phyloP scores from a whole-genome alignment of 2,113 vertebrate genomes.

The Oreochromis tanganicae region DNA sequence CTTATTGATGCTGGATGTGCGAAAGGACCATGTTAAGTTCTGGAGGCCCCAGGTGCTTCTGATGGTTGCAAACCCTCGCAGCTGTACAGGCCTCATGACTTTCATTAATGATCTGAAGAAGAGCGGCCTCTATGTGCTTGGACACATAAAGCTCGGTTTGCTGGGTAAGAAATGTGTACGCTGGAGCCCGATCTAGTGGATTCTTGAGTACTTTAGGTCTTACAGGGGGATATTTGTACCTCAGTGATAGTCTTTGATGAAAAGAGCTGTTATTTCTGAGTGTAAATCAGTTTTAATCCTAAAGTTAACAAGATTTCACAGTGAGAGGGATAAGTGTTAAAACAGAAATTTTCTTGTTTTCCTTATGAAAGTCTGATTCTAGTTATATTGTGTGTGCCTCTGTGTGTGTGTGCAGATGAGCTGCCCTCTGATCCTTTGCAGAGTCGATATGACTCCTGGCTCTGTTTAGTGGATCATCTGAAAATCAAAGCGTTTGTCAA shows the following conservation, averaged over 20 bases:
- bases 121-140: slow-evolving; percentile 88
- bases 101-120: slow-evolving; percentile 95
- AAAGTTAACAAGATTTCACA: background rate
- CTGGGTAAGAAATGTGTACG: slow-evolving; percentile 74
- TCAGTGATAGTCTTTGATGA: background rate
- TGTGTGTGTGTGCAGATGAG: slow-evolving; percentile 54
- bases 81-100: slow-evolving; percentile 77
- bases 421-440: slow-evolving; percentile 80
- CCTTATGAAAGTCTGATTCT: background rate
- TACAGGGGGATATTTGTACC: background rate
- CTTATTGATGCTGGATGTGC: slow-evolving; percentile 86
- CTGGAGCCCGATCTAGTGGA: background rate
- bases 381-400: background rate
- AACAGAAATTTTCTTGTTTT: background rate
- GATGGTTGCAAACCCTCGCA: slow-evolving; percentile 86
- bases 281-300: background rate
- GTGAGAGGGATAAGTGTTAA: background rate
- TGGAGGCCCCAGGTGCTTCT: slow-evolving; percentile 90
- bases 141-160: slow-evolving; percentile 83
- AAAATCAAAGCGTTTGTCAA: slow-evolving; percentile 86
- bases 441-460: slow-evolving; percentile 78
- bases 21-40: slow-evolving; percentile 94
- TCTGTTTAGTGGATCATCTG: slow-evolving; percentile 81
- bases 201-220: background rate
- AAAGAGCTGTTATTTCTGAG: background rate